Evolutionary conservation across 2,888 invertebrate species (phyloP).

Genomic region (Griposia aprilina): DNA sequence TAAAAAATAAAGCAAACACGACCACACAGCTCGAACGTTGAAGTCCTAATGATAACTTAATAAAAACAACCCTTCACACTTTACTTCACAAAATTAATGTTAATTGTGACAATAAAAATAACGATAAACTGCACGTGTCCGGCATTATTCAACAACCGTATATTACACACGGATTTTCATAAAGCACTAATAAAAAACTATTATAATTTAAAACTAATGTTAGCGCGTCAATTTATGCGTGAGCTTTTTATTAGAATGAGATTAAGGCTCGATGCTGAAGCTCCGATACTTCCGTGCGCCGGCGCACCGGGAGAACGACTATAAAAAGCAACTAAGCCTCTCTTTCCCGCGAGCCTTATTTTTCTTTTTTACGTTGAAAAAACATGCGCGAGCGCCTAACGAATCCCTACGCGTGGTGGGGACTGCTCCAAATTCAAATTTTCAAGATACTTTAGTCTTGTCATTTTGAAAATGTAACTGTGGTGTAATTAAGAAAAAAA

Average conservation of each 20-base stretch:
- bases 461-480: conserved; percentile 80
- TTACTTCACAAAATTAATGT: conserved; percentile 86
- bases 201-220: conserved; percentile 82
- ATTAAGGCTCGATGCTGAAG: conserved; percentile 88
- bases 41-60: conserved; percentile 86
- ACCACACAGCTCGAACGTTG: conserved; percentile 85
- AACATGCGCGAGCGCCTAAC: conserved; percentile 83
- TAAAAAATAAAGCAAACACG: conserved; percentile 78
- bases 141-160: conserved; percentile 85
- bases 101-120: conserved; percentile 86
- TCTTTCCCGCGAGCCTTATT: conserved; percentile 88
- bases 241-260: conserved; percentile 90
- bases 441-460: conserved; percentile 78
- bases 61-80: conserved; percentile 86
- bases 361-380: conserved; percentile 82
- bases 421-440: conserved; percentile 80
- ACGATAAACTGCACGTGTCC: conserved; percentile 87
- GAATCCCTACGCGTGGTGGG: conserved; percentile 79
- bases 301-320: conserved; percentile 89
- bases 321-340: conserved; percentile 89
- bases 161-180: conserved; percentile 78
- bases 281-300: conserved; percentile 89
- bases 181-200: conserved; percentile 79
- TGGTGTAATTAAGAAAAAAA: conserved; percentile 77
- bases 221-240: conserved; percentile 88